These are phyloP conservation scores for Rhinolophus sinicus DNA, from an alignment of 2,113 vertebrate genomes.

Conservation along the genomic window DNA sequence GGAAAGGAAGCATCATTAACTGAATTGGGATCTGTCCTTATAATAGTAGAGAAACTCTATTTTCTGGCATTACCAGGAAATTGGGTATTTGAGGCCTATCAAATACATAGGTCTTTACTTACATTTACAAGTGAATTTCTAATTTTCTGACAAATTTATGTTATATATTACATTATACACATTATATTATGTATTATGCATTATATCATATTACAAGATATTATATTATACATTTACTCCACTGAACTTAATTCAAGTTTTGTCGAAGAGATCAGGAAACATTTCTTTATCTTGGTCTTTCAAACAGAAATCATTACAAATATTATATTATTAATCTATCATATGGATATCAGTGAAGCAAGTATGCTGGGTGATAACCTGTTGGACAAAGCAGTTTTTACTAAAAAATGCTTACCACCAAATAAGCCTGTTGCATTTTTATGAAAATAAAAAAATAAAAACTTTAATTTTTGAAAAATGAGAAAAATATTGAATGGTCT, in stretches of 20 bases:
- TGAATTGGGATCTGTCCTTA: not conserved
- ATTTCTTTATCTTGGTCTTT: not conserved
- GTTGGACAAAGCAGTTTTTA: not conserved
- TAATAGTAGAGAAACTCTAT: not conserved
- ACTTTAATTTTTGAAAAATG: not conserved
- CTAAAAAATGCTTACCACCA: not conserved
- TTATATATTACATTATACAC: not conserved
- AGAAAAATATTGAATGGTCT: not conserved
- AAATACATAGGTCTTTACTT: not conserved
- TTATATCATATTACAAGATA: not conserved
- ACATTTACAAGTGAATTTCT: not conserved
- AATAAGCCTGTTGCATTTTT: not conserved
- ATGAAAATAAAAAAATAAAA: not conserved
- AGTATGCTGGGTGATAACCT: not conserved
- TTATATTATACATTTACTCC: not conserved
- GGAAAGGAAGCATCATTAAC: not conserved
- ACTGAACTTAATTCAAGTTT: not conserved
- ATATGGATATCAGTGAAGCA: not conserved
- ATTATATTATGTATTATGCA: not conserved
- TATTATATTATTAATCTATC: not conserved
- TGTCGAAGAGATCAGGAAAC: not conserved
- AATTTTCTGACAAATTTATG: not conserved
- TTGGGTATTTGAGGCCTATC: not conserved
- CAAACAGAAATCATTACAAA: not conserved
- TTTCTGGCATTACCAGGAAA: not conserved